phyloP scores from a whole-genome alignment of 2,888 invertebrate genomes.

The Carcina quercana region DNA sequence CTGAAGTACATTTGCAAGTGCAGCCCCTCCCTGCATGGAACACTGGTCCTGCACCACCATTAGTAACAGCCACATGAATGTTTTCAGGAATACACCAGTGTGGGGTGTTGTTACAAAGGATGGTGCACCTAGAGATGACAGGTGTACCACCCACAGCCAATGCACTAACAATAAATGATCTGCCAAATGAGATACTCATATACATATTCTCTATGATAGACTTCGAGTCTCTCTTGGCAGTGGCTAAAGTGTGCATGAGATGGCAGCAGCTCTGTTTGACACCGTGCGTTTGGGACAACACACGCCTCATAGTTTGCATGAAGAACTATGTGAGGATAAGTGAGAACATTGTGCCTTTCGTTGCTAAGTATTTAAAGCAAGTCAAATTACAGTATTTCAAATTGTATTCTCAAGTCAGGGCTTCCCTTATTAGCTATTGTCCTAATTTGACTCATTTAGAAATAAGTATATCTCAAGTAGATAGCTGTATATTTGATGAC shows the following conservation, averaged over 20 bases:
- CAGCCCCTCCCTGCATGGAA: too few relatives aligned
- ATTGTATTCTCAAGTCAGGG: constrained; percentile 66
- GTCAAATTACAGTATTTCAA: constrained; percentile 72
- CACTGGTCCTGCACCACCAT: too few relatives aligned
- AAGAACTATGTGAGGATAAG: constrained; percentile 68
- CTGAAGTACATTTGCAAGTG: too few relatives aligned
- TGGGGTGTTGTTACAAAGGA: constrained; percentile 34
- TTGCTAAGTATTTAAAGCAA: constrained; percentile 67
- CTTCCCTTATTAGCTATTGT: constrained; percentile 64
- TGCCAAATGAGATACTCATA: constrained; percentile 69
- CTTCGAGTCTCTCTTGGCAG: constrained; percentile 63
- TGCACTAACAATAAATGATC: constrained; percentile 59
- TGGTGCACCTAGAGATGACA: constrained; percentile 67
- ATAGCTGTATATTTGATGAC: constrained; percentile 70
- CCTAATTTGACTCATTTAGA: constrained; percentile 70
- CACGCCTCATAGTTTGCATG: constrained; percentile 68
- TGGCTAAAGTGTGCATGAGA: constrained; percentile 62
- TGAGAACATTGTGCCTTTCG: constrained; percentile 69
- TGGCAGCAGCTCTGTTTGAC: constrained; percentile 68
- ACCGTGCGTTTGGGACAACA: constrained; percentile 69
- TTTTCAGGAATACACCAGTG: constrained; percentile 45
- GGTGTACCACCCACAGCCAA: constrained; percentile 38
- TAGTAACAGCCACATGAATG: too few relatives aligned
- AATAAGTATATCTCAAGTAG: constrained; percentile 72
- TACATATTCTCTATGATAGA: constrained; percentile 71